These are phyloP conservation scores for Orthosia gracilis DNA, from an alignment of 2,888 invertebrate genomes.

Conservation along the genomic window DNA sequence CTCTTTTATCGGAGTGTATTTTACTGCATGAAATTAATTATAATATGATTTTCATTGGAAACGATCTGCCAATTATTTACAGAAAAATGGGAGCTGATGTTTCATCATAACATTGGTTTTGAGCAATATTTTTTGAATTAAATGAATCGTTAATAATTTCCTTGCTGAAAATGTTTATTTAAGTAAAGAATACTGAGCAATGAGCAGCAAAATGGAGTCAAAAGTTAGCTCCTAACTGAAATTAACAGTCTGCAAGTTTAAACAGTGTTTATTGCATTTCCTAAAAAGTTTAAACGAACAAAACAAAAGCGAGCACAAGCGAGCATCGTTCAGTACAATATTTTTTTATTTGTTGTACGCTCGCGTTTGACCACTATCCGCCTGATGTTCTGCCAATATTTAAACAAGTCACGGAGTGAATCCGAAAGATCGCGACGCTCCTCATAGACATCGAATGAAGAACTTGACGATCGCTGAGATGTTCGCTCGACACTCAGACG, in stretches of 20 bases:
- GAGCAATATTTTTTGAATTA: not conserved
- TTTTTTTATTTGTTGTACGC: no score
- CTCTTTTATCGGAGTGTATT: not conserved
- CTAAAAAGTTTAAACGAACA: not conserved
- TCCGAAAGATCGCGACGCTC: not conserved
- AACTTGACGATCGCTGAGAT: not conserved
- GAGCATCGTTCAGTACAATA: not conserved
- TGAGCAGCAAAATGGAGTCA: not conserved
- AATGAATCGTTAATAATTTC: not conserved
- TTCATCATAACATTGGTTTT: not conserved
- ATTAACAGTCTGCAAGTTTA: not conserved
- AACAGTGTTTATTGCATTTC: conserved; percentile 19
- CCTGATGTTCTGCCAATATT: no score
- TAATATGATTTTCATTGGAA: not conserved
- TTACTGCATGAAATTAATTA: not conserved
- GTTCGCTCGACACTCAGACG: not conserved
- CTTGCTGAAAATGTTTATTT: no score
- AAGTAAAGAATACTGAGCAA: not conserved
- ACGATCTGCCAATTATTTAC: not conserved
- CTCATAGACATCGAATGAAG: conserved; percentile 17
- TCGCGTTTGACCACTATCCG: no score
- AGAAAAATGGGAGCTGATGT: not conserved
- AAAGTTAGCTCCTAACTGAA: not conserved
- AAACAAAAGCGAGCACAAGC: not conserved
- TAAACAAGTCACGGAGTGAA: conserved; percentile 40